Conservation (phyloP, 2,113 vertebrate species). For the Rhea pennata region DNA sequence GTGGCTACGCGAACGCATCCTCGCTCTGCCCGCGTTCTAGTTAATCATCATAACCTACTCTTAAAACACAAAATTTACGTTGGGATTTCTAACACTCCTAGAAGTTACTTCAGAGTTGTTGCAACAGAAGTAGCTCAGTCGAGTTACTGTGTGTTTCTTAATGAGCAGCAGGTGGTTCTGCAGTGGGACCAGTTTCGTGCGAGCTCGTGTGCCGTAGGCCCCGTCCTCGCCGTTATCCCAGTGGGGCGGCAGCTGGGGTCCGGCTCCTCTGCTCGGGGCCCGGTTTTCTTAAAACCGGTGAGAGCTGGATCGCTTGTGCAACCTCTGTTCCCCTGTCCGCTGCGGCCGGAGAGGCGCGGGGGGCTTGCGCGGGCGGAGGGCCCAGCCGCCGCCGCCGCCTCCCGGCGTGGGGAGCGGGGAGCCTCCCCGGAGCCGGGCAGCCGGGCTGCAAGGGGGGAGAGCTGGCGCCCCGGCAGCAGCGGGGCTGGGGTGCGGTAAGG, state of each 20-base stretch:
- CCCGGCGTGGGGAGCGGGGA: no score
- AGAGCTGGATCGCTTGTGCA: slow-evolving; percentile 14
- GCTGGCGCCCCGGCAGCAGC: neutral
- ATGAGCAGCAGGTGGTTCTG: neutral
- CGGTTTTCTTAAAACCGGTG: slow-evolving; percentile 28
- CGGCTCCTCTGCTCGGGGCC: neutral
- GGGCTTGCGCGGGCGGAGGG: no score
- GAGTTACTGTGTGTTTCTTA: neutral
- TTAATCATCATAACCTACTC: neutral
- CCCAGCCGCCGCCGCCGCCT: no score
- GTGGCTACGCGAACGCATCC: neutral
- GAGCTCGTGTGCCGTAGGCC: neutral
- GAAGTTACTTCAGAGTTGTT: neutral
- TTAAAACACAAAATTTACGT: no score
- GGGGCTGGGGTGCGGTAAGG: neutral
- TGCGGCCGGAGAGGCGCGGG: no score
- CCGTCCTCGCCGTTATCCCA: neutral
- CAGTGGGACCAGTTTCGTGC: neutral
- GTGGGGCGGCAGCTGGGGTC: neutral
- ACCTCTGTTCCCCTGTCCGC: slow-evolving; percentile 1
- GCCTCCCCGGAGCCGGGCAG: no score
- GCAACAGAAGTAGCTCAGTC: neutral
- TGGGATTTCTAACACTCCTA: neutral
- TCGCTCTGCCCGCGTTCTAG: neutral
- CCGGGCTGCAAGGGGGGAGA: neutral